These are phyloP conservation scores for Stenolophus ochropezus DNA, from an alignment of 2,888 invertebrate genomes.

Conservation along the genomic window DNA sequence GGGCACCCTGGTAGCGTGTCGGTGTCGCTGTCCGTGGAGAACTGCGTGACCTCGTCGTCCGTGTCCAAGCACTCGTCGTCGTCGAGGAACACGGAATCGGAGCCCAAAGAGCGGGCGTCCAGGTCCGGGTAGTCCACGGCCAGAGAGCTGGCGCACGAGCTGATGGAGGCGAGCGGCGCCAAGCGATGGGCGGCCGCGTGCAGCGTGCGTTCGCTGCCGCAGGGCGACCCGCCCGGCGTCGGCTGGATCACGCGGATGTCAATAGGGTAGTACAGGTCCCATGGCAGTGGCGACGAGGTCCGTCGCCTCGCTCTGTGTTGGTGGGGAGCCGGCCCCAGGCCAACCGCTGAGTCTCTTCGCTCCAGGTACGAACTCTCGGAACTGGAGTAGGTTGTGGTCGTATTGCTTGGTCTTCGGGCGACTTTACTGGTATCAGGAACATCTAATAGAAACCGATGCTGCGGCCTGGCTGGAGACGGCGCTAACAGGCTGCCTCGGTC, in stretches of 20 bases:
- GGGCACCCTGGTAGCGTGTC: slow-evolving; percentile 66
- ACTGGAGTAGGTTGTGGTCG: slow-evolving; percentile 85
- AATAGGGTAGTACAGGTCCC: slow-evolving; percentile 71
- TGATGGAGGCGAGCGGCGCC: slow-evolving; percentile 87
- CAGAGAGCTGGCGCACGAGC: slow-evolving; percentile 83
- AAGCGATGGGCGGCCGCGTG: slow-evolving; percentile 74
- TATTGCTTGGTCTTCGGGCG: slow-evolving; percentile 81
- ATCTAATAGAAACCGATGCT: slow-evolving; percentile 64
- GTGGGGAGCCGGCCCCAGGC: slow-evolving; percentile 74
- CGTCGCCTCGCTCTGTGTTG: slow-evolving; percentile 62
- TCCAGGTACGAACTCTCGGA: slow-evolving; percentile 90
- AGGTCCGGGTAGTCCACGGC: slow-evolving; percentile 81
- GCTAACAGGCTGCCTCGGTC: slow-evolving; percentile 84
- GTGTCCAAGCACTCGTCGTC: slow-evolving; percentile 83
- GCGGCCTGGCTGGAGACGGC: slow-evolving; percentile 77
- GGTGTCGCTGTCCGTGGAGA: slow-evolving; percentile 87
- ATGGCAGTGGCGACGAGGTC: slow-evolving; percentile 68
- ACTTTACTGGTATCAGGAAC: slow-evolving; percentile 64
- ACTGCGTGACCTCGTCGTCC: slow-evolving; percentile 89
- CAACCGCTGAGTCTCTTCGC: slow-evolving; percentile 86
- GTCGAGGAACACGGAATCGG: slow-evolving; percentile 88
- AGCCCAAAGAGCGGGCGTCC: slow-evolving; percentile 82
- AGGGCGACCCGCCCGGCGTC: slow-evolving; percentile 89
- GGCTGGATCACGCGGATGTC: slow-evolving; percentile 82
- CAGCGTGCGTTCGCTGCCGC: slow-evolving; percentile 80